phyloP scores from a whole-genome alignment of 2,888 invertebrate species.

The Tortricodes alternella region DNA sequence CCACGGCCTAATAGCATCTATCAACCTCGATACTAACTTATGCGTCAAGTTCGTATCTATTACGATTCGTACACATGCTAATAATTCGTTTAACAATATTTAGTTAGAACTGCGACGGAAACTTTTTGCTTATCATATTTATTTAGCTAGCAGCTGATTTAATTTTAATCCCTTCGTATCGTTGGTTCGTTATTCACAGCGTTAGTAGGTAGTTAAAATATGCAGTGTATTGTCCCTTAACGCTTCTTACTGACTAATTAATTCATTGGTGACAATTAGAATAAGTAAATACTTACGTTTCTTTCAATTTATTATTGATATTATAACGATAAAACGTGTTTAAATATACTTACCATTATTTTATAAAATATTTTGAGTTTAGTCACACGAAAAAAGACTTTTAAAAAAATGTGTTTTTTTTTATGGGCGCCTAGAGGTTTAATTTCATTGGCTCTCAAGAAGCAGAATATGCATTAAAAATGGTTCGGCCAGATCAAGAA shows the following conservation, averaged over 20 bases:
- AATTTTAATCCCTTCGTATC: not conserved
- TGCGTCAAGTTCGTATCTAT: constrained; percentile 5
- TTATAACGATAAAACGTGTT: too few relatives aligned
- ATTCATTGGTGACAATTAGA: not conserved
- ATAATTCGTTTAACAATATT: not conserved
- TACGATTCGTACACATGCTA: constrained; percentile 6
- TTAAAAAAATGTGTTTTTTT: too few relatives aligned
- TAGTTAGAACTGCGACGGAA: not conserved
- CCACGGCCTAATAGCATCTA: not conserved
- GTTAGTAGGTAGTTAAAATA: not conserved
- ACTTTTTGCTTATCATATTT: not conserved
- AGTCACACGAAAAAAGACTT: too few relatives aligned
- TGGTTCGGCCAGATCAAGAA: too few relatives aligned
- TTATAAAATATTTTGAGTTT: not conserved
- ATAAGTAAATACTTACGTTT: not conserved
- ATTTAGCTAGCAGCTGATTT: constrained; percentile 8
- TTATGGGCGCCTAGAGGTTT: too few relatives aligned
- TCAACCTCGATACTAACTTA: not conserved
- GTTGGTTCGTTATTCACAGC: not conserved
- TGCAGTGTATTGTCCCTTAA: not conserved
- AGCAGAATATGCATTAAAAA: too few relatives aligned
- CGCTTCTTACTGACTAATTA: not conserved
- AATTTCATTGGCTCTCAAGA: too few relatives aligned
- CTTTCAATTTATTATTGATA: not conserved
- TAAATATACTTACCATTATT: not conserved